A percentile compares a stretch with the other conserved stretches of the same genome.
Conservation (phyloP, 2,113 vertebrate species). For the Emberiza fucata region DNA sequence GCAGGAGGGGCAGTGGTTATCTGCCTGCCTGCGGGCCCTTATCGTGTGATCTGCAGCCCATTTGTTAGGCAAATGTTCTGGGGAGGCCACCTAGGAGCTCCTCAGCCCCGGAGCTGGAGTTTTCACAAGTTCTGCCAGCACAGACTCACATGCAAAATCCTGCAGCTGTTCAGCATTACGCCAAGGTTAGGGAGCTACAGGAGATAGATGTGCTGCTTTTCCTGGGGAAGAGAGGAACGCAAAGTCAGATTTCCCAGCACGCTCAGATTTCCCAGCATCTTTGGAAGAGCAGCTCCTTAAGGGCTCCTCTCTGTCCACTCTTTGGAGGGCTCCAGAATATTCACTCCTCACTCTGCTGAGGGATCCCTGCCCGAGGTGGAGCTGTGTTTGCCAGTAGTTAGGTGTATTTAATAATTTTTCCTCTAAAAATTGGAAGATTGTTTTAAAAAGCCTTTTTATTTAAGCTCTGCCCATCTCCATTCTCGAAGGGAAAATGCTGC, state of each 20-base stretch:
- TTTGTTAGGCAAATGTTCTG: conserved; percentile 58
- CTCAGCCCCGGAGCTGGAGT: not conserved
- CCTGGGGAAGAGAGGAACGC: not conserved
- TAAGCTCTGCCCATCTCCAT: not conserved
- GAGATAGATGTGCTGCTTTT: not conserved
- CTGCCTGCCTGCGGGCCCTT: not conserved
- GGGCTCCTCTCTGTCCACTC: not conserved
- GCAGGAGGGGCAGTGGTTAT: conserved; percentile 22
- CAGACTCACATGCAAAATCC: conserved; percentile 24
- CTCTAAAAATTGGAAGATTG: not conserved
- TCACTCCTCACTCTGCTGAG: not conserved
- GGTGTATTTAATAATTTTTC: not conserved
- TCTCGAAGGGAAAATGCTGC: not conserved
- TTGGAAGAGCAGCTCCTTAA: not conserved
- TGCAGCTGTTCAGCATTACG: conserved; percentile 19
- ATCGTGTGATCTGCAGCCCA: conserved; percentile 47
- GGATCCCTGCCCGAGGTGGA: not conserved
- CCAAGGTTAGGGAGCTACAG: not conserved
- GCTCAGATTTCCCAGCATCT: not conserved
- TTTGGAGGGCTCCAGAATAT: not conserved
- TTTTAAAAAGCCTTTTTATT: not conserved
- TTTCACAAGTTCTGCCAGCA: conserved; percentile 33
- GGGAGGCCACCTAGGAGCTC: conserved; percentile 45
- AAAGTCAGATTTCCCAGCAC: not conserved
- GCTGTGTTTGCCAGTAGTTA: not conserved